Percentiles rank a stretch among this genome's conserved stretches.
These are phyloP conservation scores for Pandemis corylana DNA, from an alignment of 2,888 invertebrate species.

Conservation along the genomic window DNA sequence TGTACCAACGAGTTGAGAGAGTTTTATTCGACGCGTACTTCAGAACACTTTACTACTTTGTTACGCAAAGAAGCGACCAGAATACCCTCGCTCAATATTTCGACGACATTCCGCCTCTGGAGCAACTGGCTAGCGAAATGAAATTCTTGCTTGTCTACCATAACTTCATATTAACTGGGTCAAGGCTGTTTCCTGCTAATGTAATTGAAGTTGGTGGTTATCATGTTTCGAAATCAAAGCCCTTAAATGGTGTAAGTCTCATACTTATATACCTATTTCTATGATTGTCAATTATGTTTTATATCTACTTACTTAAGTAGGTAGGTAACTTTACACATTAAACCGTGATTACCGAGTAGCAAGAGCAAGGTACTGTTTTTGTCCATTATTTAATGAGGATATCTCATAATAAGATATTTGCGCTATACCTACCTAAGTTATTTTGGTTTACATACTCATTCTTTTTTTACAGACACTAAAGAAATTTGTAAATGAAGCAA, in stretches of 20 bases:
- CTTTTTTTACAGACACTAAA: conserved; percentile 77
- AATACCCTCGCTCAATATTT: conserved; percentile 70
- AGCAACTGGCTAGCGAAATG: conserved; percentile 81
- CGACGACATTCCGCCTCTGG: conserved; percentile 81
- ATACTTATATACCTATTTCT: background rate
- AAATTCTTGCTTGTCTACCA: conserved; percentile 86
- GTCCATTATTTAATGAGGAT: no score
- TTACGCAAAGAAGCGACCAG: conserved; percentile 64
- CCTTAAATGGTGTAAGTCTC: conserved; percentile 75
- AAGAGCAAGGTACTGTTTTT: no score
- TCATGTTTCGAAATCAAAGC: conserved; percentile 76
- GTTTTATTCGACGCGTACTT: conserved; percentile 64
- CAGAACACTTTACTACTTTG: conserved; percentile 57
- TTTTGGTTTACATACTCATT: background rate
- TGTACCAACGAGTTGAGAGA: conserved; percentile 70
- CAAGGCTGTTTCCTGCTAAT: conserved; percentile 82
- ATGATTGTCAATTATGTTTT: background rate
- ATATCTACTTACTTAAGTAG: no score
- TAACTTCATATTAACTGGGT: conserved; percentile 85
- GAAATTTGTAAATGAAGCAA: conserved; percentile 86
- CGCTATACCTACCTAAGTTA: no score
- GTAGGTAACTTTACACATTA: no score
- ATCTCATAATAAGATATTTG: no score
- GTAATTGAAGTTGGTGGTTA: conserved; percentile 87
- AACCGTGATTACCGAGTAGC: no score